Conservation (phyloP, 2,797 vertebrate species). For the Chelon labrosus region DNA sequence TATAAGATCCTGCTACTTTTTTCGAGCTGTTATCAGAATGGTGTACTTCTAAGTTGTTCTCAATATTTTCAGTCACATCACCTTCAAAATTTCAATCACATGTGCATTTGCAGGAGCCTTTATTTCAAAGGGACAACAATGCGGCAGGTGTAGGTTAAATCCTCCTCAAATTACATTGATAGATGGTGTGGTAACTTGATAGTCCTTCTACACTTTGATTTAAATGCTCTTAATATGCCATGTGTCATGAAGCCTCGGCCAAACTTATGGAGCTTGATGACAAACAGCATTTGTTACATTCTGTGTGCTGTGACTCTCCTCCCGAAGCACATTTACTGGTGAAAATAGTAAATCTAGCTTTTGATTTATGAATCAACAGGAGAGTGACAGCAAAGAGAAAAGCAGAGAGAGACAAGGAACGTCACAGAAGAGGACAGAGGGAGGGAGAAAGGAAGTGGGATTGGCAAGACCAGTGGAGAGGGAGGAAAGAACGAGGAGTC, state of each 20-base stretch:
- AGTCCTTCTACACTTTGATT: no score
- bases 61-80: background rate
- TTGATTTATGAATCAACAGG: constrained; percentile 18
- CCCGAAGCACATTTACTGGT: background rate
- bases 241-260: background rate
- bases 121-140: background rate
- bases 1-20: background rate
- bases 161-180: background rate
- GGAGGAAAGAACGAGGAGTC: constrained; percentile 62
- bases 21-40: no score
- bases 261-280: constrained; percentile 1
- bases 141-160: background rate
- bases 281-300: background rate
- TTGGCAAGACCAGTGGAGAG: constrained; percentile 69
- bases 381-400: background rate
- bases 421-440: constrained; percentile 55
- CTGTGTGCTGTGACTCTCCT: background rate
- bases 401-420: constrained; percentile 9
- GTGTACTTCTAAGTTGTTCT: background rate
- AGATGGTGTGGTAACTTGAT: no score
- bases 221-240: background rate
- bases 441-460: constrained; percentile 79
- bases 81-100: background rate
- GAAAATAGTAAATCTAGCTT: background rate
- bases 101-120: background rate